phyloP scores from a whole-genome alignment of 2,888 invertebrate genomes.

The Epinotia nisella region DNA sequence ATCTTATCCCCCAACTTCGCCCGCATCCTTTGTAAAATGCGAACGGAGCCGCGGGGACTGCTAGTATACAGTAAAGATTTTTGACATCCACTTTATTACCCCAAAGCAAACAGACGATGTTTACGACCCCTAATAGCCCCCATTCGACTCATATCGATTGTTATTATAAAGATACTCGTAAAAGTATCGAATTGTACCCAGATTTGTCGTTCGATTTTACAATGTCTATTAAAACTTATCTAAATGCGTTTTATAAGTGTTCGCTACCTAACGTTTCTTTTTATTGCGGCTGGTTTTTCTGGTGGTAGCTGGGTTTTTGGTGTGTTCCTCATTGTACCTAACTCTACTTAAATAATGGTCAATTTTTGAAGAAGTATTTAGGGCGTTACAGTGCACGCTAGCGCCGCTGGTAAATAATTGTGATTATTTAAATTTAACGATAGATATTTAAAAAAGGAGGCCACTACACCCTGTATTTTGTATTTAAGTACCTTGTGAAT shows the following conservation, averaged over 20 bases:
- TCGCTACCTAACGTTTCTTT: constrained; percentile 70
- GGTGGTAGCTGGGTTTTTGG: constrained; percentile 5
- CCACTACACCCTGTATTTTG: too few species aligned
- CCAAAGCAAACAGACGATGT: constrained; percentile 27
- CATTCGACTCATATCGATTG: constrained; percentile 46
- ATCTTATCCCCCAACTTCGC: too few species aligned
- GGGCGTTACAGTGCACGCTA: too few species aligned
- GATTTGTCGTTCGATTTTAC: constrained; percentile 67
- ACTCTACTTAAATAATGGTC: too few species aligned
- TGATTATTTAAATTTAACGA: too few species aligned
- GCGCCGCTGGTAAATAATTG: too few species aligned
- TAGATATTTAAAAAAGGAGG: too few species aligned
- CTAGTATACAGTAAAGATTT: too few species aligned
- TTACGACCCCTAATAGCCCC: constrained; percentile 27
- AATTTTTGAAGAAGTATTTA: too few species aligned
- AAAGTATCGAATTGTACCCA: constrained; percentile 54
- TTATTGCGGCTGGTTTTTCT: constrained; percentile 61
- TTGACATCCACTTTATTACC: constrained; percentile 24
- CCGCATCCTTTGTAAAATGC: too few species aligned
- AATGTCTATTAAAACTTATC: constrained; percentile 70
- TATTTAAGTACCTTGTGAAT: too few species aligned
- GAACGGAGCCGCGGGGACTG: too few species aligned
- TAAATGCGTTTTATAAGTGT: constrained; percentile 68
- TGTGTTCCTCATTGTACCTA: constrained; percentile 5
- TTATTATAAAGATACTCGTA: constrained; percentile 58